phyloP scores from a whole-genome alignment of 2,888 invertebrate genomes.

The Melinaea menophilus region DNA sequence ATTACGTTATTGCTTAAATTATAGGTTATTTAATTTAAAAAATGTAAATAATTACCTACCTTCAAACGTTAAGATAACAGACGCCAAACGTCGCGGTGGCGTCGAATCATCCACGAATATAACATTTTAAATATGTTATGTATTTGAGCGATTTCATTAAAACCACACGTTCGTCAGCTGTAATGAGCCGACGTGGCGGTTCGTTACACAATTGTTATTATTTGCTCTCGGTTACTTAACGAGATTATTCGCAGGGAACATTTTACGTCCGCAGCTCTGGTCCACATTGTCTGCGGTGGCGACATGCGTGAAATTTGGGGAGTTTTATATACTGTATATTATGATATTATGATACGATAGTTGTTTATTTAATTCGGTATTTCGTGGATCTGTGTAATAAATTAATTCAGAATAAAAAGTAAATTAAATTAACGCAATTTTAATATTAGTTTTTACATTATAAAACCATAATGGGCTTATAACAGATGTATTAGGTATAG shows the following conservation, averaged over 20 bases:
- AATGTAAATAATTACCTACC: background rate
- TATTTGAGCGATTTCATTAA: conserved; percentile 12
- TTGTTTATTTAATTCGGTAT: background rate
- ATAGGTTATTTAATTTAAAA: too few species aligned
- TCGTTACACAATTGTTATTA: conserved; percentile 31
- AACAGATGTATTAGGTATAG: background rate
- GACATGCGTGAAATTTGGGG: conserved; percentile 11
- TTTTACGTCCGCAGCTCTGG: conserved; percentile 12
- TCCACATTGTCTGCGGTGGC: conserved; percentile 13
- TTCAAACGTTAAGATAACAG: background rate
- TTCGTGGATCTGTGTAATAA: background rate
- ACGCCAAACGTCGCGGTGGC: background rate
- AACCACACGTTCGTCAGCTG: conserved; percentile 12
- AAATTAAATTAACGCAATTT: too few species aligned
- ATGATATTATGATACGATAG: background rate
- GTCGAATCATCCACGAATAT: background rate
- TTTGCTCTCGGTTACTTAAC: conserved; percentile 27
- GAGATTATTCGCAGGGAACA: conserved; percentile 19
- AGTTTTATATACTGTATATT: conserved; percentile 18
- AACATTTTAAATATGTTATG: conserved; percentile 4
- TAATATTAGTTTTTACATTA: too few species aligned
- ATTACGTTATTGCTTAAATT: too few species aligned
- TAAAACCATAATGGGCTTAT: background rate
- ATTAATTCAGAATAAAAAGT: too few species aligned
- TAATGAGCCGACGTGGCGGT: conserved; percentile 23